Evolutionary conservation across 1,140 invertebrate species (phyloP), one percentile per base, ranked within the genome.

Genomic region (Eciton burchellii): DNA sequence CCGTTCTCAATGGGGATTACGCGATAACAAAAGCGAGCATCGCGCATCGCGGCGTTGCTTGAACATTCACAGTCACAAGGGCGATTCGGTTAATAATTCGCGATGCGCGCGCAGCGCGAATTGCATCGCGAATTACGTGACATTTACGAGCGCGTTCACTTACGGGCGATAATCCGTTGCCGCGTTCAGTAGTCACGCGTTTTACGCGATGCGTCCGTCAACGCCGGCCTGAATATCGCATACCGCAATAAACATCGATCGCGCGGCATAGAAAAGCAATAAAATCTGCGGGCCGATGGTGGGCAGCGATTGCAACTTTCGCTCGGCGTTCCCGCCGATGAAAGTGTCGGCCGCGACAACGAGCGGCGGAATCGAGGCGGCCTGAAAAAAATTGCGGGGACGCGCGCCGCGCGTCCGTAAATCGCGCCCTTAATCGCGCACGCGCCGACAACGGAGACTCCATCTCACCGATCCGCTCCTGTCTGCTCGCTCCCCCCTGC

Each of bases 71-170:
- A 66, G 81, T 87, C 66, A 83, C 49, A 56, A 77, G 54, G 54
- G 24, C 65, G 12, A 62, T 56, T 73, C 72, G 85, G 85, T 86
- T 86, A 86, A 82, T 84, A 81, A 87, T 86, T 87, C 83, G 59
- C 71, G 60, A 43, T 72, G 49, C 47, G 45, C 81, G 54, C 47
- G 14, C 52, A 41, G 24, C n/a, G 84, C 84, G 72, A 87, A 85
- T 87, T 77, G 85, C 70, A 76, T 52, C 66, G 79, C 57, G 66
- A 85, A 72, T 74, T 86, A 72, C 52, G 57, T 82, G 71, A 87
- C 85, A 74, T 86, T 87, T 83, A 86, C 62, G 66, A 71, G 66
- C 76, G 43, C 43, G 62, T 83, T 73, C 84, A 86, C 84, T 87
- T 86, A 86, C 82, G 83, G 71, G 6, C 6, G 83, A 82, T 73